These are phyloP conservation scores for Corydoras sp. DNA, from an alignment of 2,113 vertebrate species.

Conservation along the genomic window DNA sequence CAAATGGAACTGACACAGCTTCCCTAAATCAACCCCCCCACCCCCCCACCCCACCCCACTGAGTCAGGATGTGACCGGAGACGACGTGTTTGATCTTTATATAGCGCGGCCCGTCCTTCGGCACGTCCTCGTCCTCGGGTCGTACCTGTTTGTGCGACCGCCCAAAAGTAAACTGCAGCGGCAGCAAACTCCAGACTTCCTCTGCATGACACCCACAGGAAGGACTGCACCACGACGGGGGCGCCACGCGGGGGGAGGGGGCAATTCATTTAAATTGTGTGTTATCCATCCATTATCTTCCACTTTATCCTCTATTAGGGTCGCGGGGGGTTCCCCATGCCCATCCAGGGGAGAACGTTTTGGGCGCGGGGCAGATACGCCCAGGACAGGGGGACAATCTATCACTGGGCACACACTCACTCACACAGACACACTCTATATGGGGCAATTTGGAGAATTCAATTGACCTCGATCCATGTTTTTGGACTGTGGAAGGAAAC, in stretches of 20 bases:
- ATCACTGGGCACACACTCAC: no score
- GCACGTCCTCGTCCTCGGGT: constrained; percentile 49
- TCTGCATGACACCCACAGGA: constrained; percentile 63
- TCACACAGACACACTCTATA: no score
- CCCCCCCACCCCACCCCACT: neutral
- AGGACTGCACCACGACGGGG: constrained; percentile 49
- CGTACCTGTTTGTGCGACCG: constrained; percentile 48
- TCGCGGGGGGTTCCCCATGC: no score
- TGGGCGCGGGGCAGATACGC: no score
- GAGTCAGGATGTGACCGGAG: constrained; percentile 36
- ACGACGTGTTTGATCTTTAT: constrained; percentile 40
- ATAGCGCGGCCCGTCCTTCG: constrained; percentile 51
- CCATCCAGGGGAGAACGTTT: no score
- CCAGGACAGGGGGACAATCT: no score
- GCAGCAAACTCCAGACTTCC: constrained; percentile 62
- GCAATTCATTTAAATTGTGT: no score
- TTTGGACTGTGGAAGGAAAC: no score
- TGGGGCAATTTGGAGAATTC: no score
- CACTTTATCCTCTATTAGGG: no score
- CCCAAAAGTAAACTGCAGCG: constrained; percentile 54
- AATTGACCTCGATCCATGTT: no score
- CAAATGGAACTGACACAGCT: constrained; percentile 20
- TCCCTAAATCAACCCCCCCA: neutral
- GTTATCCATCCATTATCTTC: no score
- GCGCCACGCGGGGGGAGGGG: neutral